Evolutionary conservation across 2,113 vertebrate species (phyloP).

Genomic region (Phalacrocorax pelagicus): DNA sequence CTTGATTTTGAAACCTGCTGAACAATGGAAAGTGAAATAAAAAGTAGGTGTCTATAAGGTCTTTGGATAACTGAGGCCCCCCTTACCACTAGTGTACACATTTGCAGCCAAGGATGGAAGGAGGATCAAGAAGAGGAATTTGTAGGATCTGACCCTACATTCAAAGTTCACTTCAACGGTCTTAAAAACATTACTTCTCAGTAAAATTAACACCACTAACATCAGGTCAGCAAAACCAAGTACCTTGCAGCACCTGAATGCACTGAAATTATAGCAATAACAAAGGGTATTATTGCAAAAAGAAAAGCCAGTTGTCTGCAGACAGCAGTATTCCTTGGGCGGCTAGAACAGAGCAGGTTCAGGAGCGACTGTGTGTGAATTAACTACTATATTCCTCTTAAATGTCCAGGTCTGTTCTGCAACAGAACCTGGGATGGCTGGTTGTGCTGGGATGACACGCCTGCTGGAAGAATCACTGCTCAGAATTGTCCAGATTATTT

Average conservation of each 20-base stretch:
- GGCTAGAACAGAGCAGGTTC: not conserved
- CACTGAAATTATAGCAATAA: not conserved
- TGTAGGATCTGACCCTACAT: not conserved
- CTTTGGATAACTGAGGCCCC: not conserved
- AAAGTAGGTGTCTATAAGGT: not conserved
- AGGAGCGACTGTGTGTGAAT: not conserved
- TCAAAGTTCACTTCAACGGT: not conserved
- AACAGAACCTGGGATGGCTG: slow-evolving; percentile 90
- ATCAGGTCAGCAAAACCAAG: not conserved
- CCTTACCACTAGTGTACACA: not conserved
- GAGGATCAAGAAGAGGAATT: not conserved
- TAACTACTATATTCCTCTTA: not conserved
- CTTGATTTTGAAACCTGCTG: not conserved
- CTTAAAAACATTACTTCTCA: not conserved
- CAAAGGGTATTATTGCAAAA: not conserved
- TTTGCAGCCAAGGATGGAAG: not conserved
- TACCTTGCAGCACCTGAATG: not conserved
- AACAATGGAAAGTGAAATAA: not conserved
- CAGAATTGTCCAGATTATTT: slow-evolving; percentile 93
- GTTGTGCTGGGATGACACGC: slow-evolving; percentile 92
- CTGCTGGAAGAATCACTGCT: slow-evolving; percentile 77
- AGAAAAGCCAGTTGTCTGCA: not conserved
- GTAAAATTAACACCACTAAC: not conserved
- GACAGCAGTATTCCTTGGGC: not conserved
- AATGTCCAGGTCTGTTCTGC: slow-evolving; percentile 81